Evolutionary conservation across 92 coral and sea anemone species (phyloP).

Genomic region (Palythoa grandiflora): DNA sequence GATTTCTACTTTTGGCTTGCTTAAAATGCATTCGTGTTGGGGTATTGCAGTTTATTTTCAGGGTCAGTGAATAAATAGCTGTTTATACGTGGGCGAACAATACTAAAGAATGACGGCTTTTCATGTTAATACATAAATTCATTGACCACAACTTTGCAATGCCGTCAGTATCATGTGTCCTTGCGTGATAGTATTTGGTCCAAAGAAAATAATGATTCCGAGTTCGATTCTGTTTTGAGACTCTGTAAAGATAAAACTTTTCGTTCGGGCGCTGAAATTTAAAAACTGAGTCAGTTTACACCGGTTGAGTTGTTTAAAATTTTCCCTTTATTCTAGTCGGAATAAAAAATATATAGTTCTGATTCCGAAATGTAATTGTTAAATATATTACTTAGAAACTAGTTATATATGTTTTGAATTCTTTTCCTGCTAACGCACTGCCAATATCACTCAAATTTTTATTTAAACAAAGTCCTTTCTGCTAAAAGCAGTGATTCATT

Average conservation of each 20-base stretch:
- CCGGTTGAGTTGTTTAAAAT: background rate
- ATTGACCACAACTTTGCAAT: no score
- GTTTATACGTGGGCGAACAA: background rate
- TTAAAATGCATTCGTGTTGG: no score
- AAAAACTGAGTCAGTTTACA: no score
- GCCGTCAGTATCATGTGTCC: background rate
- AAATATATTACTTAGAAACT: background rate
- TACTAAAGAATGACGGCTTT: background rate
- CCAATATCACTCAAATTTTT: background rate
- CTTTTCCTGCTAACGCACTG: background rate
- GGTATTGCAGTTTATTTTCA: background rate
- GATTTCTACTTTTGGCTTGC: background rate
- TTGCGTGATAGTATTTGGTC: background rate
- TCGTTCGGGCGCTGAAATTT: no score
- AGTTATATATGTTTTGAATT: background rate
- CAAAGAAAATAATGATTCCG: background rate
- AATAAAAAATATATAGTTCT: background rate
- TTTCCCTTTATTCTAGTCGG: background rate
- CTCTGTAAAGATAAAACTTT: no score
- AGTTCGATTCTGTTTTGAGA: no score
- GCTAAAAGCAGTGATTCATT: no score
- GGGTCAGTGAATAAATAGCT: background rate
- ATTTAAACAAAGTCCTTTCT: background rate
- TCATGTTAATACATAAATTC: no score
- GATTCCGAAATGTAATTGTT: background rate